phyloP scores from a whole-genome alignment of 2,888 invertebrate genomes.

The Lasioglossum lativentre region DNA sequence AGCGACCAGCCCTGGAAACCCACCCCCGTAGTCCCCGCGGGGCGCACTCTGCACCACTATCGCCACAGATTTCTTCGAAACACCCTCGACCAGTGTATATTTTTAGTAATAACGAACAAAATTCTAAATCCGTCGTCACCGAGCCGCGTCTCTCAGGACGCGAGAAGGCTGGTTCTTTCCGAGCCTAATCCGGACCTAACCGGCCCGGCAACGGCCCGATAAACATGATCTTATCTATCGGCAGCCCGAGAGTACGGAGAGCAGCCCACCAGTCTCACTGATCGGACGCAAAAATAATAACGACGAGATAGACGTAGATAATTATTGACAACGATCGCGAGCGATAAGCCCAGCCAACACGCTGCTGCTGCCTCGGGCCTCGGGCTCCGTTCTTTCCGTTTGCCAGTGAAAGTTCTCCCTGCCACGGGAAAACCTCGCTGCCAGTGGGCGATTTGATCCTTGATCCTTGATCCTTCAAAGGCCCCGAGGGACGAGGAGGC shows the following conservation, averaged over 20 bases:
- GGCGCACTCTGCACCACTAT: constrained; percentile 61
- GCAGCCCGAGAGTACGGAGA: neutral
- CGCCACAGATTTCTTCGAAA: constrained; percentile 38
- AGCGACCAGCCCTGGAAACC: constrained; percentile 75
- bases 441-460: neutral
- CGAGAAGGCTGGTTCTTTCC: neutral
- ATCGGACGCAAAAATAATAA: neutral
- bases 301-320: constrained; percentile 6
- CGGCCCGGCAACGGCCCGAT: neutral
- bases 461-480: constrained; percentile 10
- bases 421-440: neutral
- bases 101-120: constrained; percentile 4
- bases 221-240: neutral
- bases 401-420: neutral
- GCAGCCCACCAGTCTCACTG: neutral
- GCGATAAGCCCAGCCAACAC: neutral
- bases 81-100: constrained; percentile 10
- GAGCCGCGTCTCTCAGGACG: neutral
- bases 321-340: constrained; percentile 9
- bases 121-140: neutral
- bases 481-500: neutral
- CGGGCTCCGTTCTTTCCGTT: neutral
- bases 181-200: neutral
- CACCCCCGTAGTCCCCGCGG: constrained; percentile 66
- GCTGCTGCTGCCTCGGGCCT: neutral